phyloP scores from a whole-genome alignment of 2,113 vertebrate genomes.

The Climacteris rufus region DNA sequence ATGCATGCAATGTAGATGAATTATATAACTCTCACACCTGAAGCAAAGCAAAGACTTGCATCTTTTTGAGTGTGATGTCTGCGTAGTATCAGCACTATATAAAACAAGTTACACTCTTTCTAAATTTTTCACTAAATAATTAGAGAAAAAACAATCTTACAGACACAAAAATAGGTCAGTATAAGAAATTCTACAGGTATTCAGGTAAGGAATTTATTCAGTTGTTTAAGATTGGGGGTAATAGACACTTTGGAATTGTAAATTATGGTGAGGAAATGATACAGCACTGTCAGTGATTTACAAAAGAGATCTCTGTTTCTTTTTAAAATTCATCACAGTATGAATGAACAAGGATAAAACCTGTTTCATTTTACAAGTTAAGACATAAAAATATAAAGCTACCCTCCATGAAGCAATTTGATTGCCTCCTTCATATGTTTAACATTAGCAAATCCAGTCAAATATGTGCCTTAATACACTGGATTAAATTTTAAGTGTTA shows the following conservation, averaged over 20 bases:
- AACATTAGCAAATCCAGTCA: not conserved
- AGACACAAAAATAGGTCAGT: not conserved
- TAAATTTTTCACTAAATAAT: not conserved
- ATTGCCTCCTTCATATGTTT: not conserved
- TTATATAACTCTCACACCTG: not conserved
- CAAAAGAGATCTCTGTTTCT: not conserved
- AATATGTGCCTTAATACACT: not conserved
- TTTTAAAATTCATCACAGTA: not conserved
- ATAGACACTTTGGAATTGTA: not conserved
- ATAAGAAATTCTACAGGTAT: not conserved
- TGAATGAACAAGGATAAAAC: not conserved
- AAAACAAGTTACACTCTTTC: not conserved
- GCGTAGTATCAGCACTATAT: not conserved
- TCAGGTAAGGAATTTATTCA: not conserved
- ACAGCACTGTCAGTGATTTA: not conserved
- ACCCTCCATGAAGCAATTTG: not conserved
- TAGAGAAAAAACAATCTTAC: not conserved
- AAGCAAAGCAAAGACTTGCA: not conserved
- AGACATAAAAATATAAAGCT: not conserved
- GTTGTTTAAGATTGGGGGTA: not conserved
- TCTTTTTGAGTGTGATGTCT: not conserved
- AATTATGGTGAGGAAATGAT: not conserved
- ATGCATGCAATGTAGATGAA: not conserved
- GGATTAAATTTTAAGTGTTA: not conserved
- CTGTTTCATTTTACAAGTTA: not conserved